Conservation (phyloP, 2,888 invertebrate species). For the Dicyrtomina minuta region DNA sequence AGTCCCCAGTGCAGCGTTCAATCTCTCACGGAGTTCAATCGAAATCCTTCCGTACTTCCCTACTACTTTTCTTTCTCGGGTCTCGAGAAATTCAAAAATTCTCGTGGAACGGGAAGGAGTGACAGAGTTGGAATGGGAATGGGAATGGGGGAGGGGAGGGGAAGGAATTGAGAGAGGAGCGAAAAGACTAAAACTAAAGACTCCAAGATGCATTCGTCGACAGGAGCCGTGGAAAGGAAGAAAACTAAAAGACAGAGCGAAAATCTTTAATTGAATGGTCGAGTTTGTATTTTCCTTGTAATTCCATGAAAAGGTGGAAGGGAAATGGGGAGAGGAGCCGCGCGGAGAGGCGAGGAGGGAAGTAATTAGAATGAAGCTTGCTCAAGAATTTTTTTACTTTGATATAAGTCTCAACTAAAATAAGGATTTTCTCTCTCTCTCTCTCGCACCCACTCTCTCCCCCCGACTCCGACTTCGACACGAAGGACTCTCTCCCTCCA, state of each 20-base stretch:
- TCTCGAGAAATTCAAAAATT: not conserved
- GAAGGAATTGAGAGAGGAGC: too few species aligned
- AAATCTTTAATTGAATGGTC: slow-evolving; percentile 17
- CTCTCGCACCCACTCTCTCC: not conserved
- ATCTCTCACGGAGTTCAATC: not conserved
- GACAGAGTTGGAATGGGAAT: not conserved
- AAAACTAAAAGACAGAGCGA: not conserved
- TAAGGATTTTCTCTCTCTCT: slow-evolving; percentile 6
- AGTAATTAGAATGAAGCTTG: slow-evolving; percentile 22
- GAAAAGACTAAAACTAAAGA: too few species aligned
- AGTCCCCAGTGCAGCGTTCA: too few species aligned
- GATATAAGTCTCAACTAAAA: slow-evolving; percentile 16
- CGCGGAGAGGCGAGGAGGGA: slow-evolving; percentile 8
- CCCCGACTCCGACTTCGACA: not conserved
- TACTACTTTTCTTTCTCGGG: not conserved
- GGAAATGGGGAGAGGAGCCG: not conserved
- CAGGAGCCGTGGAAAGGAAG: too few species aligned
- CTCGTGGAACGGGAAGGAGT: not conserved
- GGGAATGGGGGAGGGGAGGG: not conserved
- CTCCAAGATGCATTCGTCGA: too few species aligned
- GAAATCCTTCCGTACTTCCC: not conserved
- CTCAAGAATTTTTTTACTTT: slow-evolving; percentile 20
- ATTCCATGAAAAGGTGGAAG: not conserved
- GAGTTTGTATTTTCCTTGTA: slow-evolving; percentile 18
- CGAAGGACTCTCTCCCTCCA: too few species aligned